Percentiles rank a stretch among this genome's conserved stretches.
phyloP scores from a whole-genome alignment of 2,888 invertebrate genomes.

The Perizoma affinitatum region DNA sequence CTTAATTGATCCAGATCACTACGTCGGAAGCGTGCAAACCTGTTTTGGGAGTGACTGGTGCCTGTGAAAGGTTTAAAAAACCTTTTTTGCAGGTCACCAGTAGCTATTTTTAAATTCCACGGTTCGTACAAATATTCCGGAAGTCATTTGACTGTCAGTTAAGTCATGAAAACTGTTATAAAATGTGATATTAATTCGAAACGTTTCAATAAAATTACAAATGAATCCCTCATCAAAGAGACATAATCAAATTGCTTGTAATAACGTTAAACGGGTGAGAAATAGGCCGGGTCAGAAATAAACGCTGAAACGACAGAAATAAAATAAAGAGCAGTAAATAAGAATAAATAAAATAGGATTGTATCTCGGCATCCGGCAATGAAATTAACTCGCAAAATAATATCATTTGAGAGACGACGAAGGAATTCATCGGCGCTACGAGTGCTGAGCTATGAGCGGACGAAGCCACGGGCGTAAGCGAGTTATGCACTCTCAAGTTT shows the following conservation, averaged over 20 bases:
- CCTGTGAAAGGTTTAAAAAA: no score
- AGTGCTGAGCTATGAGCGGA: constrained; percentile 9
- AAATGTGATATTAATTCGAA: neutral
- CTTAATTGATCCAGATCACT: no score
- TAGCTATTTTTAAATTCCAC: no score
- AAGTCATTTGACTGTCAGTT: no score
- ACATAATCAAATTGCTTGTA: neutral
- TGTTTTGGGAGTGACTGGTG: no score
- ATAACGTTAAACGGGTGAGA: constrained; percentile 8
- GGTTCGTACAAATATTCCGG: no score
- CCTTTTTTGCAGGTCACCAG: no score
- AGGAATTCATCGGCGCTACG: constrained; percentile 52
- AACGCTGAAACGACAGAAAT: constrained; percentile 8
- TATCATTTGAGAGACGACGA: constrained; percentile 61
- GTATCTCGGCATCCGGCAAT: constrained; percentile 47
- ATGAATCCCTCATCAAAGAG: constrained; percentile 2
- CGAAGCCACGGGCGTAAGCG: constrained; percentile 21
- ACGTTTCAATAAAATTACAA: neutral
- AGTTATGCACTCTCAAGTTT: neutral
- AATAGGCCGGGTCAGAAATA: constrained; percentile 11
- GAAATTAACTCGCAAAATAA: constrained; percentile 63
- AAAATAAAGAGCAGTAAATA: constrained; percentile 22
- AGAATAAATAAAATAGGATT: constrained; percentile 29
- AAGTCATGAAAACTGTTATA: no score
- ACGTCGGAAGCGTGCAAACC: no score